A percentile compares a stretch with the other conserved stretches of the same genome.
These are phyloP conservation scores for Drosophila pseudoananassae DNA, from an alignment of 1,140 invertebrate species.

Conservation along the genomic window DNA sequence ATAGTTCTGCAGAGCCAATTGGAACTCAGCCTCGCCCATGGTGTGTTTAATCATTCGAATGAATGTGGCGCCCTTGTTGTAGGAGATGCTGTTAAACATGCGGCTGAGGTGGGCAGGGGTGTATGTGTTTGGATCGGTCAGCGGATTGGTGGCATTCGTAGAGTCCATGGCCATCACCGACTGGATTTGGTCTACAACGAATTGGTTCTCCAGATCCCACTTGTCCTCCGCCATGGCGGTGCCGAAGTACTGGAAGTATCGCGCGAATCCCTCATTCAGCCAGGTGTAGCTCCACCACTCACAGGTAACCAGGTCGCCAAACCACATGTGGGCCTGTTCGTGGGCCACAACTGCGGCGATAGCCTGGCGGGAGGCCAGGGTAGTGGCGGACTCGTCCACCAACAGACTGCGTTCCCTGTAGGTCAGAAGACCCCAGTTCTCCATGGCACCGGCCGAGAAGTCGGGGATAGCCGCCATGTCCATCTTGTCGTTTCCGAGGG, in stretches of 20 bases:
- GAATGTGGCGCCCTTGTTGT: constrained; percentile 88
- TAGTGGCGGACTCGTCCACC: constrained; percentile 84
- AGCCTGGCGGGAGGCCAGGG: constrained; percentile 84
- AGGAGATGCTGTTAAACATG: constrained; percentile 87
- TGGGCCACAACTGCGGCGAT: constrained; percentile 87
- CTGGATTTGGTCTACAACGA: constrained; percentile 88
- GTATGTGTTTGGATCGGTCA: constrained; percentile 85
- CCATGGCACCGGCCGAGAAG: constrained; percentile 93
- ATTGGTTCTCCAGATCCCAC: constrained; percentile 85
- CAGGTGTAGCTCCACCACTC: constrained; percentile 89
- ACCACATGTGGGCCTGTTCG: constrained; percentile 89
- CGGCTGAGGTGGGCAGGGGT: constrained; percentile 84
- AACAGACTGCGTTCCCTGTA: constrained; percentile 87
- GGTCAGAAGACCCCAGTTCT: constrained; percentile 90
- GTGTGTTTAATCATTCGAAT: constrained; percentile 92
- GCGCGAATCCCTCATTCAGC: constrained; percentile 90
- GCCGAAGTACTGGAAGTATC: constrained; percentile 89
- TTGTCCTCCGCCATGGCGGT: constrained; percentile 85
- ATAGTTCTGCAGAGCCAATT: constrained; percentile 86
- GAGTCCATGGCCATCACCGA: constrained; percentile 88
- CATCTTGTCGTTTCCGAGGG: constrained; percentile 85
- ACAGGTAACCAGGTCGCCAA: constrained; percentile 88
- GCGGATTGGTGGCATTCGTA: constrained; percentile 86
- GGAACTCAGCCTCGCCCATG: constrained; percentile 87
- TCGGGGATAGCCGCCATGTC: constrained; percentile 91